Conservation (phyloP, 64 coral and sea anemone genomes). For the Actinia tenebrosa region DNA sequence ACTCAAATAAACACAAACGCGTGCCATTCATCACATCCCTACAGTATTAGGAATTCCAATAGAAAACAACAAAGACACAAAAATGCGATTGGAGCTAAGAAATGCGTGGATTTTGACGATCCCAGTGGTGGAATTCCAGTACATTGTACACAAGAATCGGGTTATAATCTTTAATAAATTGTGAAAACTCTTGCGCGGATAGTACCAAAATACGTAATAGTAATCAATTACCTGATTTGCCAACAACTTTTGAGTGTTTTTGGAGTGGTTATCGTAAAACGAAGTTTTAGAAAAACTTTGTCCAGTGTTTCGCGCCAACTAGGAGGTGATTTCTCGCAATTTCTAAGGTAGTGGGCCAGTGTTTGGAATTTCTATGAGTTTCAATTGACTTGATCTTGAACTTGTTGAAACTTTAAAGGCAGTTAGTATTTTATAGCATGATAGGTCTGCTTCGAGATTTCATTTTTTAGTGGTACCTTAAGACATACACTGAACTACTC, state of each 20-base stretch:
- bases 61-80: constrained; percentile 1
- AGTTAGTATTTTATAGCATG: neutral
- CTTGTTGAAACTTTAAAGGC: neutral
- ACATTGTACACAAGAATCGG: neutral
- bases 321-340: neutral
- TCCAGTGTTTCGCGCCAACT: neutral
- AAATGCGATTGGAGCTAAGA: neutral
- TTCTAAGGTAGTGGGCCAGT: neutral
- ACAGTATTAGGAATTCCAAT: neutral
- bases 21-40: neutral
- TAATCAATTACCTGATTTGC: too few species aligned
- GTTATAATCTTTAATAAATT: neutral
- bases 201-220: too few species aligned
- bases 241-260: too few species aligned
- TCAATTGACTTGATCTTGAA: neutral
- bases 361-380: neutral
- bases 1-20: neutral
- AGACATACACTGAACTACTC: too few species aligned
- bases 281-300: too few species aligned
- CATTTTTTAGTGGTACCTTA: neutral
- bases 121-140: neutral
- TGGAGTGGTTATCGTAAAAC: too few species aligned
- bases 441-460: neutral
- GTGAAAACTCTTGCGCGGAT: too few species aligned
- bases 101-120: neutral